These are phyloP conservation scores for Alligator sinensis DNA, from an alignment of 2,113 vertebrate species.

Conservation along the genomic window DNA sequence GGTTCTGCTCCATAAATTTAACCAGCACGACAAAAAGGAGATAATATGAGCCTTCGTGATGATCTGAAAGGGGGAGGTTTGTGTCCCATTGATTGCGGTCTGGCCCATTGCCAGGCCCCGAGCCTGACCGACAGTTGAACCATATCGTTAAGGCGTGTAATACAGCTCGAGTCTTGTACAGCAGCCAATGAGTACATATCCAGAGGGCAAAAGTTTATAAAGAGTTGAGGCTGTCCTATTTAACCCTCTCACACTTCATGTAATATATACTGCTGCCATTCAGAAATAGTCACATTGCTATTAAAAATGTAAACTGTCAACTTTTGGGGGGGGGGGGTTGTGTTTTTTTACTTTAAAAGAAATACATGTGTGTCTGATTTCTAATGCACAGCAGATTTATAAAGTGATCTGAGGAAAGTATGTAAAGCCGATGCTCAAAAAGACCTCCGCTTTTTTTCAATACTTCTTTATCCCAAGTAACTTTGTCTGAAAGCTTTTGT, in stretches of 20 bases:
- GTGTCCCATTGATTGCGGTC: constrained; percentile 96
- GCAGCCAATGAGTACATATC: constrained; percentile 88
- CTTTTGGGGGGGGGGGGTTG: background rate
- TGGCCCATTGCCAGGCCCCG: constrained; percentile 93
- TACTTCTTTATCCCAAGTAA: background rate
- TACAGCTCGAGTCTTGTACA: constrained; percentile 86
- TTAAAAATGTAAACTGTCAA: constrained; percentile 56
- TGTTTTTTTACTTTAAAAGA: constrained; percentile 18
- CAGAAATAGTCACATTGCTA: constrained; percentile 68
- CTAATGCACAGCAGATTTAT: constrained; percentile 55
- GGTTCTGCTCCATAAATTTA: constrained; percentile 87
- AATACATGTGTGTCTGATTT: constrained; percentile 45
- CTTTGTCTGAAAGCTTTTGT: constrained; percentile 24
- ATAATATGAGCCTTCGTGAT: constrained; percentile 85
- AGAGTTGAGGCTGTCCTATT: constrained; percentile 83
- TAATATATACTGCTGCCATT: constrained; percentile 82
- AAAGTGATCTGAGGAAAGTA: constrained; percentile 61
- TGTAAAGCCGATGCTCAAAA: background rate
- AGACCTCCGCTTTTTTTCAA: background rate
- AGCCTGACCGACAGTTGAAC: constrained; percentile 99
- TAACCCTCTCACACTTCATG: constrained; percentile 86
- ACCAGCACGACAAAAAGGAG: constrained; percentile 83
- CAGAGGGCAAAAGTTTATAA: constrained; percentile 92
- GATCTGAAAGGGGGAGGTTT: constrained; percentile 86
- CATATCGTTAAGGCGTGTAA: constrained; percentile 96